A percentile compares a stretch with the other conserved stretches of the same genome.
These are phyloP conservation scores for Drosophila mojavensis DNA, from an alignment of 1,140 invertebrate genomes.

Conservation along the genomic window DNA sequence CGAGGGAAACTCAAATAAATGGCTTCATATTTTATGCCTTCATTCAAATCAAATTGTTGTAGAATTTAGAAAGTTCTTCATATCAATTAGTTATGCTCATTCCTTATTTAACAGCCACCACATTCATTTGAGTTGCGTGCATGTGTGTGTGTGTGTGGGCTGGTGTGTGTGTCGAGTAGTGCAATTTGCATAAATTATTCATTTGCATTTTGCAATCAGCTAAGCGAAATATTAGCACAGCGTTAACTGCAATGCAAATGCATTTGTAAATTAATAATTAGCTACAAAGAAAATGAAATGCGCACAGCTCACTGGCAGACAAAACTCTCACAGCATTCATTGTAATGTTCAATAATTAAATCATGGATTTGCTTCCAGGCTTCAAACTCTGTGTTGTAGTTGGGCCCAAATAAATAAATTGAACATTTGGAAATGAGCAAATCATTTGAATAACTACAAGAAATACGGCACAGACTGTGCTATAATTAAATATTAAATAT, in stretches of 20 bases:
- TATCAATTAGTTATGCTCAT: slow-evolving; percentile 3
- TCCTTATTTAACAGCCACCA: background rate
- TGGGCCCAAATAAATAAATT: slow-evolving; percentile 54
- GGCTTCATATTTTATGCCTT: background rate
- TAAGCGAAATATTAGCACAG: slow-evolving; percentile 51
- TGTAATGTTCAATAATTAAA: slow-evolving; percentile 44
- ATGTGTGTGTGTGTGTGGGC: background rate
- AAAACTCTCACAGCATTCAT: slow-evolving; percentile 10
- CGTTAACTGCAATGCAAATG: slow-evolving; percentile 32
- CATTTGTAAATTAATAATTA: slow-evolving; percentile 23
- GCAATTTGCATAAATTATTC: slow-evolving; percentile 41
- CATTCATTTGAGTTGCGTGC: background rate
- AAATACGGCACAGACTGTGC: slow-evolving; percentile 20
- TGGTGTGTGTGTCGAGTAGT: slow-evolving; percentile 10
- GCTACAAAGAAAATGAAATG: slow-evolving; percentile 13
- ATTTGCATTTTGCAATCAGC: slow-evolving; percentile 45
- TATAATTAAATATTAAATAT: slow-evolving; percentile 69
- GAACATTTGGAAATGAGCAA: slow-evolving; percentile 55
- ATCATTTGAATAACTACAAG: slow-evolving; percentile 71
- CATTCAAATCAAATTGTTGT: background rate
- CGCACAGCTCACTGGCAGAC: slow-evolving; percentile 44
- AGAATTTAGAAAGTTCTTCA: background rate
- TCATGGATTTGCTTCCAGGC: slow-evolving; percentile 36
- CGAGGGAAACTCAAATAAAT: background rate
- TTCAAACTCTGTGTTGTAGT: slow-evolving; percentile 23